phyloP scores from a whole-genome alignment of 1,140 invertebrate genomes.

The Diorhabda sublineata region DNA sequence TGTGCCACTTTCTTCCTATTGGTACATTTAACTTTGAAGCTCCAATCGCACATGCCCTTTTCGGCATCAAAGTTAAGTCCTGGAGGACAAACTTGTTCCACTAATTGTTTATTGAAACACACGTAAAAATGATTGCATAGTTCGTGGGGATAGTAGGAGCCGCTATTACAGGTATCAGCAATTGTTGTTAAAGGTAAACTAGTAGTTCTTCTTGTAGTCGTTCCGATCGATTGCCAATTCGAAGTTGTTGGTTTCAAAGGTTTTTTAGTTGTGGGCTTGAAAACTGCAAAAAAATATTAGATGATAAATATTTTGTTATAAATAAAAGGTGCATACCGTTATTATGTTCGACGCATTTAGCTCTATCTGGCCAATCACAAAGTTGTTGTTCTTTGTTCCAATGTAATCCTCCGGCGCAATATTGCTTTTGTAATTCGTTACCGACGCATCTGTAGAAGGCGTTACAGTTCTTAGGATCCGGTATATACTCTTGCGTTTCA shows the following conservation, averaged over 20 bases:
- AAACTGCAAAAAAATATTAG: neutral
- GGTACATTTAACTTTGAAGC: conserved; percentile 49
- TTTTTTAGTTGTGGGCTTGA: conserved; percentile 7
- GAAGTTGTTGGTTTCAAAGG: conserved; percentile 30
- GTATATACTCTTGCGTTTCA: conserved; percentile 58
- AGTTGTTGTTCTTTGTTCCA: conserved; percentile 64
- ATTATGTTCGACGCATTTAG: conserved; percentile 56
- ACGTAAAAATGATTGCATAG: conserved; percentile 64
- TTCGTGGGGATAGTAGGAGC: conserved; percentile 57
- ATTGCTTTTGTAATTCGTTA: conserved; percentile 62
- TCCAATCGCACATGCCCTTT: conserved; percentile 66
- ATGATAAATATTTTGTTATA: too few relatives aligned
- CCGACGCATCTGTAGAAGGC: conserved; percentile 71
- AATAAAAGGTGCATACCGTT: too few relatives aligned
- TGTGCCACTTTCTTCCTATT: conserved; percentile 31
- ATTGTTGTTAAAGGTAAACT: conserved; percentile 11
- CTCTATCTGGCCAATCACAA: conserved; percentile 75
- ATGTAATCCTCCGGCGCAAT: conserved; percentile 74
- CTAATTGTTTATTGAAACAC: conserved; percentile 63
- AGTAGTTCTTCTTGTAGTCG: conserved; percentile 9
- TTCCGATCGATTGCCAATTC: conserved; percentile 13
- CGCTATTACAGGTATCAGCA: conserved; percentile 47
- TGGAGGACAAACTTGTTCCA: conserved; percentile 63
- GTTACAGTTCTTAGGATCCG: conserved; percentile 67
- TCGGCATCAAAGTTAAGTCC: conserved; percentile 65